These are phyloP conservation scores for Tetramorium alpestre DNA, from an alignment of 1,140 invertebrate genomes.

Conservation along the genomic window DNA sequence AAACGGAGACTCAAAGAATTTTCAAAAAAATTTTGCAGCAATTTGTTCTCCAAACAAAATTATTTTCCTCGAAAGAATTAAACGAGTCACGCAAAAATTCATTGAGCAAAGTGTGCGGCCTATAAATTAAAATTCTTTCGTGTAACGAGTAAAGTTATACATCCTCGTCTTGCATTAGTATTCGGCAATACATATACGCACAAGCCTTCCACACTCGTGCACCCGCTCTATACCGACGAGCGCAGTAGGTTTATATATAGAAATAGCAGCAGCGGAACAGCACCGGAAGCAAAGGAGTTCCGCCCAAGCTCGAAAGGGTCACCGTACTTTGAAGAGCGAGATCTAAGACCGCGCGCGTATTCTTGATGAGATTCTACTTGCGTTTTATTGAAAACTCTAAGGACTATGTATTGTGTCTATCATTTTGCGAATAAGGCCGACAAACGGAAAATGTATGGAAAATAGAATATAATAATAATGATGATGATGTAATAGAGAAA, in stretches of 20 bases:
- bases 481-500: background rate
- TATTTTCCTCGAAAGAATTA: background rate
- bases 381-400: background rate
- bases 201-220: background rate
- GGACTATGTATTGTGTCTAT: background rate
- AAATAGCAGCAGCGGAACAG: conserved; percentile 83
- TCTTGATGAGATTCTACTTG: conserved; percentile 28
- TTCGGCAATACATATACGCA: conserved; percentile 37
- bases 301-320: conserved; percentile 82
- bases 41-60: background rate
- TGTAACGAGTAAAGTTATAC: background rate
- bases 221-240: conserved; percentile 48
- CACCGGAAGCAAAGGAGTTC: conserved; percentile 84
- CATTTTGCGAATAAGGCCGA: background rate
- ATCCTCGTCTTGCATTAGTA: background rate
- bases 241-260: conserved; percentile 77
- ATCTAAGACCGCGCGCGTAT: conserved; percentile 59
- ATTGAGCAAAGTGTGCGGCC: background rate
- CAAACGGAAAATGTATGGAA: background rate
- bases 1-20: background rate
- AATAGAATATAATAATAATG: background rate
- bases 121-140: conserved; percentile 31
- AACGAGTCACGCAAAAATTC: conserved; percentile 4
- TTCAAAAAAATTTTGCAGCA: background rate
- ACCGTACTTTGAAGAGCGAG: conserved; percentile 80